A percentile compares a stretch with the other conserved stretches of the same genome.
Conservation (phyloP, 2,797 vertebrate genomes). For the Peromyscus attwateri region DNA sequence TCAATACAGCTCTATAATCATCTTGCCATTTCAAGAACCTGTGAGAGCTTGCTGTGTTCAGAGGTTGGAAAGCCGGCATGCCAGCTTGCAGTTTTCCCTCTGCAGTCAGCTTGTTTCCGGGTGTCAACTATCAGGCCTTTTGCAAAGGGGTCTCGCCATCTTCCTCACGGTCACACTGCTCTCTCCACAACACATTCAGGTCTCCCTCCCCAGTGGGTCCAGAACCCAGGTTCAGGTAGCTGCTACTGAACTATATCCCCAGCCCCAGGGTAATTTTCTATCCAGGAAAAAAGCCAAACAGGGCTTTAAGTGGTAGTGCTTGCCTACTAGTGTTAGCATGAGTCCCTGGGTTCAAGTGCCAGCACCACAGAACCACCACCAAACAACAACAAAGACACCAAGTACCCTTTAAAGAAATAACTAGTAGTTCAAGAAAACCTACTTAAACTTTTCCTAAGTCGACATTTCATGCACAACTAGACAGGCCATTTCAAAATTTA, state of each 20-base stretch:
- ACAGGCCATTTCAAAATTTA: conserved; percentile 46
- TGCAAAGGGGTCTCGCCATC: conserved; percentile 37
- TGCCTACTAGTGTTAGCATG: not conserved
- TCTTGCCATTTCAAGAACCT: conserved; percentile 72
- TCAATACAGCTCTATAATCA: conserved; percentile 74
- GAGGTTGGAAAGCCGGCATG: conserved; percentile 47
- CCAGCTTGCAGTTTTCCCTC: conserved; percentile 79
- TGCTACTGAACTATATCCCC: not conserved
- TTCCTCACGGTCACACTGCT: conserved; percentile 44
- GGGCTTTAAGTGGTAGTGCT: not conserved
- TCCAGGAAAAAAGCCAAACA: conserved; percentile 24
- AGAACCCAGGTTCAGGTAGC: not conserved
- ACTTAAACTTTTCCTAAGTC: not conserved
- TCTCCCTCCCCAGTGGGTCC: no score
- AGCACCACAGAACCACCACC: not conserved
- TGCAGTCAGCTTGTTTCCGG: conserved; percentile 58
- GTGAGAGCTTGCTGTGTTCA: conserved; percentile 78
- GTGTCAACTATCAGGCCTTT: conserved; percentile 37
- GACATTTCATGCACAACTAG: not conserved
- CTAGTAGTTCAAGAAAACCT: not conserved
- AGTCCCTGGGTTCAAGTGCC: not conserved
- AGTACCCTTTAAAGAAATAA: not conserved
- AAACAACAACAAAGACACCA: not conserved
- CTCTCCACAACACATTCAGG: not conserved
- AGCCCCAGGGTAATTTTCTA: not conserved